Evolutionary conservation across 2,113 vertebrate species (phyloP).

Genomic region (Microcebus tavaratra): DNA sequence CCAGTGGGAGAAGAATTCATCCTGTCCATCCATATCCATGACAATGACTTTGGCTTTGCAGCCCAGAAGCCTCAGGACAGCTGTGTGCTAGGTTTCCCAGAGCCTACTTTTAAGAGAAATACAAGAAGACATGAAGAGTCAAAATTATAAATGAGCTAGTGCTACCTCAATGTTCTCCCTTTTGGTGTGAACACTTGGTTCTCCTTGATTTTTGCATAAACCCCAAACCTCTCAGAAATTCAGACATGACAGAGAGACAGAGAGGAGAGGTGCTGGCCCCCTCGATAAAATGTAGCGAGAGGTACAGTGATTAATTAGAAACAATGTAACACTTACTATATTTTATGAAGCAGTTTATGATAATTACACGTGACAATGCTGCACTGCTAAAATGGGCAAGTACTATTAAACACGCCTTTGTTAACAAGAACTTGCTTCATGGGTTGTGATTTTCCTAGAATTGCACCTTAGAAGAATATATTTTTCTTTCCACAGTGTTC

Average conservation of each 20-base stretch:
- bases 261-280: rapidly evolving
- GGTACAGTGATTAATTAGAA: not conserved
- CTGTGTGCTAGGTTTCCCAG: rapidly evolving
- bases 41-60: not conserved
- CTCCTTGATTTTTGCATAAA: not conserved
- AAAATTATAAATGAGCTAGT: not conserved
- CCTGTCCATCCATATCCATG: not conserved
- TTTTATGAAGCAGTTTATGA: not conserved
- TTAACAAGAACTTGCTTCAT: not conserved
- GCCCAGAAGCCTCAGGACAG: too few species aligned
- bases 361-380: not conserved
- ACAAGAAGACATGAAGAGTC: not conserved
- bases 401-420: not conserved
- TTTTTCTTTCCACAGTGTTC: not conserved
- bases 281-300: not conserved
- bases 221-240: not conserved
- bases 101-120: too few species aligned
- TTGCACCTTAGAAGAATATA: not conserved
- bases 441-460: not conserved
- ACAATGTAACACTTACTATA: not conserved
- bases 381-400: not conserved
- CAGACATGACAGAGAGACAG: not conserved
- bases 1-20: rapidly evolving
- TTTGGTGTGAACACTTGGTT: not conserved
- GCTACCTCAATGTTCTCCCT: not conserved